Evolutionary conservation across 2,797 vertebrate genomes (phyloP).

Genomic region (Delichon dasypus): DNA sequence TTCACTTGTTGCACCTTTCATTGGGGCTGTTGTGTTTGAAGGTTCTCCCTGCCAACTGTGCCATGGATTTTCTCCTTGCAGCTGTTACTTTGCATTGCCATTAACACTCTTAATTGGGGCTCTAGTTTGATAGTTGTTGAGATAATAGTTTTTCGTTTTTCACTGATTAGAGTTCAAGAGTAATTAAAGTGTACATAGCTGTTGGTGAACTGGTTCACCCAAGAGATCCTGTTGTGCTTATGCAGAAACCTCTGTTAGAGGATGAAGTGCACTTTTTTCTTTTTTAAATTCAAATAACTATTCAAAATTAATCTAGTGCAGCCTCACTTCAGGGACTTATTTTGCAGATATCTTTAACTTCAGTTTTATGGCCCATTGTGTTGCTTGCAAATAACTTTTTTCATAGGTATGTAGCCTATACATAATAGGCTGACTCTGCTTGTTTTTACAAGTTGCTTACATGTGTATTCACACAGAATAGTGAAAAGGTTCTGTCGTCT

Average conservation of each 20-base stretch:
- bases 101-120: background rate
- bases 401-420: background rate
- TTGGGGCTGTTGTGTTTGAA: fast-evolving
- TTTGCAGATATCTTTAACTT: background rate
- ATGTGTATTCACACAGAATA: background rate
- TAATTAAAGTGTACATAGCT: background rate
- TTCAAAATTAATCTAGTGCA: background rate
- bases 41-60: background rate
- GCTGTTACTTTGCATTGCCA: background rate
- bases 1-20: background rate
- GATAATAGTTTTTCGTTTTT: background rate
- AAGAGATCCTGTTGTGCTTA: background rate
- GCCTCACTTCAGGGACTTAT: background rate
- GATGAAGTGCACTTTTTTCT: background rate
- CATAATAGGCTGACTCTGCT: background rate
- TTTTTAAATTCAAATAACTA: background rate
- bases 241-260: background rate
- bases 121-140: background rate
- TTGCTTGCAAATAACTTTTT: background rate
- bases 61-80: background rate
- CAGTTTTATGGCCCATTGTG: background rate
- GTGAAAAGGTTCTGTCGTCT: background rate
- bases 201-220: background rate
- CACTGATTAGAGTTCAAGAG: background rate
- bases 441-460: background rate